Conservation (phyloP, 2,797 vertebrate species). For the Astyanax mexicanus region DNA sequence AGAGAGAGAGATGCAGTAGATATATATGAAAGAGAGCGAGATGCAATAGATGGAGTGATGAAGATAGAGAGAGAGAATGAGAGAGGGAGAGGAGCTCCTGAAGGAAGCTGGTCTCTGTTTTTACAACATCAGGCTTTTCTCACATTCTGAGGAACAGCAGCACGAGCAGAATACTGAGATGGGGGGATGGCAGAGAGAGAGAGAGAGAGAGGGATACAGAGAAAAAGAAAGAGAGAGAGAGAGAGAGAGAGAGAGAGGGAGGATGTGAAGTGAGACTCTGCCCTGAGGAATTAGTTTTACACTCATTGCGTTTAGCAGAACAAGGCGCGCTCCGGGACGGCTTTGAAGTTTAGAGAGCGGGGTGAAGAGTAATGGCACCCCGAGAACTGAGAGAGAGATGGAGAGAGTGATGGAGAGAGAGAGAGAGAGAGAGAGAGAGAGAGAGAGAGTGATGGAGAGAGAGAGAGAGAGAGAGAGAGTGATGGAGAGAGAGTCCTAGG, state of each 20-base stretch:
- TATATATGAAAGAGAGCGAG: slow-evolving; percentile 54
- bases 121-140: slow-evolving; percentile 77
- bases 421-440: slow-evolving; percentile 36
- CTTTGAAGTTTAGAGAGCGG: slow-evolving; percentile 77
- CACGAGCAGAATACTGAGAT: slow-evolving; percentile 65
- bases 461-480: not conserved
- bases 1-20: no score
- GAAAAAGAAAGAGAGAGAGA: not conserved
- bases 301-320: slow-evolving; percentile 68
- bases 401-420: not conserved
- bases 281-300: slow-evolving; percentile 71
- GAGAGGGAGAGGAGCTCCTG: slow-evolving; percentile 49
- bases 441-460: not conserved
- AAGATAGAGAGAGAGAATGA: slow-evolving; percentile 60
- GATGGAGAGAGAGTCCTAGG: no score
- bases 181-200: slow-evolving; percentile 78
- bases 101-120: slow-evolving; percentile 62
- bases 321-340: slow-evolving; percentile 74
- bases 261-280: no score
- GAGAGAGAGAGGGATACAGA: no score
- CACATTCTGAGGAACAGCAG: slow-evolving; percentile 72
- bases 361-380: not conserved
- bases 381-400: not conserved
- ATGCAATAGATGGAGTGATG: no score
- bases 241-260: slow-evolving; percentile 17